These are phyloP conservation scores for Apodemus sylvaticus DNA, from an alignment of 2,113 vertebrate species.

Conservation along the genomic window DNA sequence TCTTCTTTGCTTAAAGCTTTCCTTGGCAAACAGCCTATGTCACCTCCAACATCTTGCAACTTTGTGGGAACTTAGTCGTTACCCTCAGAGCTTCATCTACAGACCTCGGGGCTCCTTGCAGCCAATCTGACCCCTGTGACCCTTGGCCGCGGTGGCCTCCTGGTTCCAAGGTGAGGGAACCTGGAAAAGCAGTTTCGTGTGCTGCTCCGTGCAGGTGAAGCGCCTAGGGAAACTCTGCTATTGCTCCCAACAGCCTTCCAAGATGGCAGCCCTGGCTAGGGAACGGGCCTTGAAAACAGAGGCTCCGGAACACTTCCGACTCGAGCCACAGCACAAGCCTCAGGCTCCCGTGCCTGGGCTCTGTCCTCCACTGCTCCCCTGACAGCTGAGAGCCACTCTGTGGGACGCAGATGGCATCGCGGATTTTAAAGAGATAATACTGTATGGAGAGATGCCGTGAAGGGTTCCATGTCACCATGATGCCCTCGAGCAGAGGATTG, in stretches of 20 bases:
- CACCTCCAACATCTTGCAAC: background rate
- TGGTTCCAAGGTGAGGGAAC: background rate
- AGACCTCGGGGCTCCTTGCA: background rate
- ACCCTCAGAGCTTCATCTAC: background rate
- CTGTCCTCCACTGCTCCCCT: background rate
- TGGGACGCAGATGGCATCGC: background rate
- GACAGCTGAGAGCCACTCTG: background rate
- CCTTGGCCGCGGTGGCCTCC: background rate
- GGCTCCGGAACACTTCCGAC: background rate
- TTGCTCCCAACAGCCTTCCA: background rate
- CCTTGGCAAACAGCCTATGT: background rate
- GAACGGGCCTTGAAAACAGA: background rate
- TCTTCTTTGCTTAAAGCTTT: background rate
- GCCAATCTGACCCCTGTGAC: background rate
- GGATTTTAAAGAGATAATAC: background rate
- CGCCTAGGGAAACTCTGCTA: background rate
- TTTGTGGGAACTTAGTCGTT: background rate
- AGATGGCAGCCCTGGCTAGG: background rate
- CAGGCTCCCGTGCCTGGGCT: background rate
- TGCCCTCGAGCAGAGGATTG: background rate
- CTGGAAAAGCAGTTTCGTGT: background rate
- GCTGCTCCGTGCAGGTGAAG: background rate
- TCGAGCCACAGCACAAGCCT: background rate
- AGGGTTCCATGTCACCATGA: background rate
- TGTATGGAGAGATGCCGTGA: too few relatives aligned